Evolutionary conservation across 2,888 invertebrate genomes (phyloP), one percentile per base, ranked within the genome.

Genomic region (Ptychoptera contaminata): DNA sequence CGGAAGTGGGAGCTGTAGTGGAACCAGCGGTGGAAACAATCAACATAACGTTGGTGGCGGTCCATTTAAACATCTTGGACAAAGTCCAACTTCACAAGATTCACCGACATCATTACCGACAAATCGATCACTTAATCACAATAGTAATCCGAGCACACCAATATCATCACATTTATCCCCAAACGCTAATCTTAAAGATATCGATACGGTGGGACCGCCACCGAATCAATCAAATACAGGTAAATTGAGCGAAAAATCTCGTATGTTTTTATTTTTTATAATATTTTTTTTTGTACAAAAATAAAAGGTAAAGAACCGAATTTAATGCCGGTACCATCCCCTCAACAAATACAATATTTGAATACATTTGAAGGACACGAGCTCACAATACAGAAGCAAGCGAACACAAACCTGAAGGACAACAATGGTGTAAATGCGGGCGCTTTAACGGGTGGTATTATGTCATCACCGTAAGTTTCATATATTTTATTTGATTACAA

Each of bases 331-430:
- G 92, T 93, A 56, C 92, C 93, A 52, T 92, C 92, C 51, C 93
- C 93, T 46, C 91, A 92, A 68, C 92, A 91, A 74, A 91, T 93
- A 62, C 90, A 88, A 55, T 93, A 92, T 72, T 77, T 92, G 59
- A 91, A 88, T 72, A 84, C 90, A 55, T 92, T 93, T 65, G 92
- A 93, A 73, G 91, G 91, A 50, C 92, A 93, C 73, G 93, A 93
- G 69, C 70, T 93, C 59, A 92, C 91, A 55, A 93, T 93, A 68
- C 92, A 92, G 62, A 92, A 92, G 65, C 92, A 93, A 68, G 86
- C 91, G 41, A 93, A 93, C 62, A 86, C 87, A 36, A 87, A 87
- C 65, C 68, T 86, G 49, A 70, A 42, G 51, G 67, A 60, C 52
- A 32, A 9, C n/a, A 32, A 32, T 9, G 32, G 23, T 23, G 23